Conservation (phyloP, 2,888 invertebrate genomes). For the Hermodice carunculata region DNA sequence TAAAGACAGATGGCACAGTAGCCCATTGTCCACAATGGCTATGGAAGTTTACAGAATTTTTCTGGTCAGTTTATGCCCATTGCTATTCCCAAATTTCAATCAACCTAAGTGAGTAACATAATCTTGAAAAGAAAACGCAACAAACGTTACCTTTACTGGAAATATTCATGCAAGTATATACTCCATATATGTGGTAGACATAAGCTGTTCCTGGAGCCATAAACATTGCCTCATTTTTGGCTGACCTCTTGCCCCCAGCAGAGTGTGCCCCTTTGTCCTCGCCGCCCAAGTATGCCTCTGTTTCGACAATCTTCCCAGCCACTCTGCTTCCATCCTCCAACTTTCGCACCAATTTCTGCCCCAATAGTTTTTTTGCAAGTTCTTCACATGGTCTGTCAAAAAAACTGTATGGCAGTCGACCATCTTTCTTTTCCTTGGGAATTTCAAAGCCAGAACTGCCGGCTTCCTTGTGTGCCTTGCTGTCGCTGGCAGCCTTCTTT, state of each 20-base stretch:
- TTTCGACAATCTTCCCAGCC: conserved; percentile 80
- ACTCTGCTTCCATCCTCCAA: conserved; percentile 69
- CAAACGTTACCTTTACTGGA: conserved; percentile 74
- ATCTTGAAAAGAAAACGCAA: background rate
- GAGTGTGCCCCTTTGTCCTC: conserved; percentile 79
- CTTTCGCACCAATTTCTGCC: conserved; percentile 75
- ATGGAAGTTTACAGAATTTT: too few relatives aligned
- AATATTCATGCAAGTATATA: conserved; percentile 82
- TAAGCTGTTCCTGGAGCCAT: conserved; percentile 80
- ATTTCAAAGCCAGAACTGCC: too few relatives aligned
- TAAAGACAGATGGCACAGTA: too few relatives aligned
- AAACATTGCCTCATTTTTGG: conserved; percentile 79
- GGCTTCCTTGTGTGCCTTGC: too few relatives aligned
- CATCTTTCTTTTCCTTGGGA: too few relatives aligned
- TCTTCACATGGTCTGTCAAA: conserved; percentile 58
- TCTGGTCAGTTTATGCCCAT: too few relatives aligned
- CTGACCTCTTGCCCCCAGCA: conserved; percentile 74
- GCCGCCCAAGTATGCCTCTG: conserved; percentile 79
- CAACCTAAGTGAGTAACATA: too few relatives aligned
- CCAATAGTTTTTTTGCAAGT: conserved; percentile 75
- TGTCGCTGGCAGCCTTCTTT: too few relatives aligned
- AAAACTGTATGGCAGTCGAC: conserved; percentile 42
- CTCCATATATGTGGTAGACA: conserved; percentile 82
- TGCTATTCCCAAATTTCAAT: too few relatives aligned
- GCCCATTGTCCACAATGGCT: too few relatives aligned